Evolutionary conservation across 2,797 vertebrate species (phyloP).

Genomic region (Furcifer pardalis): DNA sequence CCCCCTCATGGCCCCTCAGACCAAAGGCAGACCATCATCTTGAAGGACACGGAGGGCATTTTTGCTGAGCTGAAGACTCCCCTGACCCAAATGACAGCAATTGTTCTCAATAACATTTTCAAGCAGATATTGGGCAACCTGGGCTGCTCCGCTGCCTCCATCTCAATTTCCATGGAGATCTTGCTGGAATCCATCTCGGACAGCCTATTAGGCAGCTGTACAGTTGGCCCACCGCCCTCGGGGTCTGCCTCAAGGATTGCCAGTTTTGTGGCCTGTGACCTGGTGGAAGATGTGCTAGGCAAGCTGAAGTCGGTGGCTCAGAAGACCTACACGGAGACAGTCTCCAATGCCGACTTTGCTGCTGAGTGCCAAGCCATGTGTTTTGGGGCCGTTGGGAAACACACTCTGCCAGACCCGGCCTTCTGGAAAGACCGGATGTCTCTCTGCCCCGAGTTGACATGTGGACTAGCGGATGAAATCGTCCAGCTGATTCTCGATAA

Average conservation of each 20-base stretch:
- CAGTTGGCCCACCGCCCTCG: not conserved
- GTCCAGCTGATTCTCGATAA: slow-evolving; percentile 34
- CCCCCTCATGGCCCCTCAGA: not conserved
- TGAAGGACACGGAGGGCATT: slow-evolving; percentile 12
- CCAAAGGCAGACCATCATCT: not conserved
- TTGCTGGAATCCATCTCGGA: slow-evolving; percentile 30
- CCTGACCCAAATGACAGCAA: not conserved
- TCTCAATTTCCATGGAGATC: not conserved
- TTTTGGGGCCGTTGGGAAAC: not conserved
- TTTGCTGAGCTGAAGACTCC: slow-evolving; percentile 19
- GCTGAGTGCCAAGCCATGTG: slow-evolving; percentile 1
- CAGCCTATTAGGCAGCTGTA: slow-evolving; percentile 6
- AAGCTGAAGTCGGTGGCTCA: not conserved
- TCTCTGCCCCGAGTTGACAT: not conserved
- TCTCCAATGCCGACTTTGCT: slow-evolving; percentile 9
- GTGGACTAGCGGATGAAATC: slow-evolving; percentile 7
- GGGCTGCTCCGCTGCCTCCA: not conserved
- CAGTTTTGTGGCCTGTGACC: slow-evolving; percentile 21
- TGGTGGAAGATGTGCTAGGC: slow-evolving; percentile 18
- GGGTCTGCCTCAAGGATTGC: slow-evolving; percentile 17
- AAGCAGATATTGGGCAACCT: slow-evolving; percentile 9
- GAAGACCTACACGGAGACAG: slow-evolving; percentile 4
- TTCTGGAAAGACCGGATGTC: slow-evolving; percentile 5
- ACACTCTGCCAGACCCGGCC: not conserved
- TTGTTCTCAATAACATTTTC: slow-evolving; percentile 14